phyloP scores from a whole-genome alignment of 2,888 invertebrate genomes.

The Heliconius charithonia region DNA sequence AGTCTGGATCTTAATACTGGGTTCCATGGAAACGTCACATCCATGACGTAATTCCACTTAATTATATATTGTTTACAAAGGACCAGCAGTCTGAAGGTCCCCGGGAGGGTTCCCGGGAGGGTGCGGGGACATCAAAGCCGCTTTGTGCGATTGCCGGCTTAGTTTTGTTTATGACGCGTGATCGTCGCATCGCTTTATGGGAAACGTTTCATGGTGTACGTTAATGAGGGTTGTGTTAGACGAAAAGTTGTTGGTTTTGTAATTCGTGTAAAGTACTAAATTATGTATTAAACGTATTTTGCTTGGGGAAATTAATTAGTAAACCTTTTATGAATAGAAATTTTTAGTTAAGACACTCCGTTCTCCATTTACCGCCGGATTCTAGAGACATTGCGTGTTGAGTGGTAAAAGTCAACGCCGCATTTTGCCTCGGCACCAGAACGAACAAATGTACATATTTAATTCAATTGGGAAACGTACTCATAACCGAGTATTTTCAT shows the following conservation, averaged over 20 bases:
- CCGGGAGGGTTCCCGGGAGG: neutral
- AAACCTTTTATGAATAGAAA: too few relatives aligned
- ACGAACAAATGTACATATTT: too few relatives aligned
- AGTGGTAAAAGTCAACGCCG: too few relatives aligned
- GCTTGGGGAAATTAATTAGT: too few relatives aligned
- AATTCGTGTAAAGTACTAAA: neutral
- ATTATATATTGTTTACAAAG: conserved; percentile 40
- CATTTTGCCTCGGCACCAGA: too few relatives aligned
- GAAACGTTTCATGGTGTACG: conserved; percentile 17
- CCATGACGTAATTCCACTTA: conserved; percentile 30
- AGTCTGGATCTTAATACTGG: conserved; percentile 9
- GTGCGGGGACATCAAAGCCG: conserved; percentile 38
- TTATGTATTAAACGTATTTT: neutral
- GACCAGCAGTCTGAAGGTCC: conserved; percentile 15
- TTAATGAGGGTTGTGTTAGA: conserved; percentile 11
- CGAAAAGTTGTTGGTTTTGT: neutral
- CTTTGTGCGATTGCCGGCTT: conserved; percentile 35
- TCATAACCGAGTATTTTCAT: too few relatives aligned
- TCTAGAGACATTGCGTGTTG: too few relatives aligned
- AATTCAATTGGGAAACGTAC: too few relatives aligned
- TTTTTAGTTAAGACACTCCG: too few relatives aligned
- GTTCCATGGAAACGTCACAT: conserved; percentile 15
- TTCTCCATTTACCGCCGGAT: too few relatives aligned
- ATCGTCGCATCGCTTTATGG: conserved; percentile 36
- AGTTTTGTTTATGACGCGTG: conserved; percentile 38